These are phyloP conservation scores for Lampris megalopsis DNA, from an alignment of 2,113 vertebrate species.

Conservation along the genomic window DNA sequence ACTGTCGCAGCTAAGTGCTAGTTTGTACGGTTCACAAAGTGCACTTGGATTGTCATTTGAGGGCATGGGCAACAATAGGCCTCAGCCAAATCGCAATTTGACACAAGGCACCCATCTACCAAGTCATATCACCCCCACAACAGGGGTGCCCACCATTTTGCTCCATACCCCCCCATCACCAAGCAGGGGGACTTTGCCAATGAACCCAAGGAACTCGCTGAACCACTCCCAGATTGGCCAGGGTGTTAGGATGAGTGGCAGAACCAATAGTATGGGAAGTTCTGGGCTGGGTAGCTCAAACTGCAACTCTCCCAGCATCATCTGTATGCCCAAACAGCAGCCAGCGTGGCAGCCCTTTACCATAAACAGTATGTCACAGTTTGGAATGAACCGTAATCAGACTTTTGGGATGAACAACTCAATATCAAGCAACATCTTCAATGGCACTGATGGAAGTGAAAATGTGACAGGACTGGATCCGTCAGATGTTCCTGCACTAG, in stretches of 20 bases:
- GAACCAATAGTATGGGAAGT: conserved; percentile 99
- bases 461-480: conserved; percentile 98
- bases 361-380: conserved; percentile 99
- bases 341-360: conserved; percentile 98
- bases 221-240: conserved; percentile 99
- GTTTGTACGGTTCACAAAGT: conserved; percentile 99
- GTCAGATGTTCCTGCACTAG: conserved; percentile 98
- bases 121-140: conserved; percentile 99
- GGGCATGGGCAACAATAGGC: conserved; percentile 98
- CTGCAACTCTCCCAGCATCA: conserved; percentile 99
- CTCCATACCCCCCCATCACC: conserved; percentile 99
- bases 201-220: conserved; percentile 99
- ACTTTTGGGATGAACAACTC: conserved; percentile 99
- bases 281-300: conserved; percentile 98
- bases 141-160: conserved; percentile 98
- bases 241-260: conserved; percentile 95
- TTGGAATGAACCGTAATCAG: conserved; percentile 99
- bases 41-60: conserved; percentile 98
- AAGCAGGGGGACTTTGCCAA: conserved; percentile 97
- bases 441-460: conserved; percentile 99
- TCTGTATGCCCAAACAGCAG: conserved; percentile 99
- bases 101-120: conserved; percentile 98
- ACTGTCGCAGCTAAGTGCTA: conserved; percentile 98
- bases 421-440: conserved; percentile 99
- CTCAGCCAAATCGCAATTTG: conserved; percentile 99